Evolutionary conservation across 2,888 invertebrate species (phyloP).

Genomic region (Argyra leucocephala): DNA sequence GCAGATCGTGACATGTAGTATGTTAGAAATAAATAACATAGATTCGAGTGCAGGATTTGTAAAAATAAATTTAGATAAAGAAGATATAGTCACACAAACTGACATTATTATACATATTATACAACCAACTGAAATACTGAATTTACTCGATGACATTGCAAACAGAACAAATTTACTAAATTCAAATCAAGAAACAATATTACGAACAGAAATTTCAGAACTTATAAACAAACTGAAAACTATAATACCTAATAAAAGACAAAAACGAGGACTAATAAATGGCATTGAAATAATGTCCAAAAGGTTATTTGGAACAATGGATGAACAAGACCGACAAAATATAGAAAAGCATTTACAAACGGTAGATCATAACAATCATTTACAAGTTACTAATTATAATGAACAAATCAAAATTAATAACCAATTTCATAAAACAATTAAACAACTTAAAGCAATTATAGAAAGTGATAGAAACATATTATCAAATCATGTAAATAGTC

Average conservation of each 20-base stretch:
- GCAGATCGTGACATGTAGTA: too few species aligned
- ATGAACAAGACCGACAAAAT: slow-evolving; percentile 14
- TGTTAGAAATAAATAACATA: too few species aligned
- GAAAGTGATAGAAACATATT: too few species aligned
- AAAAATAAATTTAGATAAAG: slow-evolving; percentile 3
- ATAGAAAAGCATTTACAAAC: slow-evolving; percentile 16
- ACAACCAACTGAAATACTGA: too few species aligned
- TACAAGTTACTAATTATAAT: slow-evolving; percentile 7
- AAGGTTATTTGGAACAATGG: slow-evolving; percentile 17
- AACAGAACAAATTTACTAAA: too few species aligned
- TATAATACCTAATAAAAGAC: slow-evolving; percentile 13
- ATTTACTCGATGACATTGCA: too few species aligned
- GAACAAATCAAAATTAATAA: slow-evolving; percentile 16
- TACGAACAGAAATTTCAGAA: too few species aligned
- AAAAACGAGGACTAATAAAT: slow-evolving; percentile 16
- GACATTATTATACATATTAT: too few species aligned
- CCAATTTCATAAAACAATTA: slow-evolving; percentile 12
- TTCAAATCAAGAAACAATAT: too few species aligned
- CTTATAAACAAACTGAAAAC: slow-evolving; percentile 9
- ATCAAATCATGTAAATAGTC: too few species aligned
- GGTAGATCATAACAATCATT: slow-evolving; percentile 16
- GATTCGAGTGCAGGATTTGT: slow-evolving; percentile 9
- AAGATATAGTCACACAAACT: too few species aligned
- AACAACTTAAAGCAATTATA: too few species aligned
- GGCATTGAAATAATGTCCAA: slow-evolving; percentile 12